Evolutionary conservation across 2,888 invertebrate species (phyloP), one percentile per base, ranked within the genome.

Genomic region (Coleophora deauratella): DNA sequence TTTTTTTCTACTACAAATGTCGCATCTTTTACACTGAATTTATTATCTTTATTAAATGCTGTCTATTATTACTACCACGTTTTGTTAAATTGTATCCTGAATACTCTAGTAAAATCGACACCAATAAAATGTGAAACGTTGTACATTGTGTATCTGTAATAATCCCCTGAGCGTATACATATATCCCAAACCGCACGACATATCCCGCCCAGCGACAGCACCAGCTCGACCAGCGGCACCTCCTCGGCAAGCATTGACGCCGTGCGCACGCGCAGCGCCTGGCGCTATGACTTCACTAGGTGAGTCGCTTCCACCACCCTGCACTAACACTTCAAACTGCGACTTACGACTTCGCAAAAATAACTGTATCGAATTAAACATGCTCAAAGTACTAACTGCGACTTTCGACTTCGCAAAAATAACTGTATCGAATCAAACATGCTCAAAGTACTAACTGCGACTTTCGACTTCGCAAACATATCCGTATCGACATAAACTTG

Each of bases 251-350:
- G 60, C 69, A 74, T 75, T 57, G 75, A 74, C 50, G 62, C 69
- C 53, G 69, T 21, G 21, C 21, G 21, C 21, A 3, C 62, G 42
- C 73, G 66, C 68, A 79, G 77, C 58, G 81, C 82, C 48, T 84
- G 84, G 84, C 76, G 73, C 59, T 74, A 70, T 53, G 84, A 85
- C 58, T 80, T 73, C 50, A 68, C 62, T 55, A 82, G 84, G 84
- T 85, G 66, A 84, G 84, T 55, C 33, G 37, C 31, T n/a, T 10
- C 10, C 31, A n/a, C 31, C 9, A 11, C 31, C 31, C 21, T 21
- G 21, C 21, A 21, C 21, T 21, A 21, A 4, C 21, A 21, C 3
- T n/a, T n/a, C n/a, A n/a, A n/a, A n/a, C n/a, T n/a, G n/a, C n/a
- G n/a, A n/a, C n/a, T 21, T 21, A 21, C 21, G 3, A 21, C 21